These are phyloP conservation scores for Apolygus lucorum DNA, from an alignment of 1,140 invertebrate species.

Conservation along the genomic window DNA sequence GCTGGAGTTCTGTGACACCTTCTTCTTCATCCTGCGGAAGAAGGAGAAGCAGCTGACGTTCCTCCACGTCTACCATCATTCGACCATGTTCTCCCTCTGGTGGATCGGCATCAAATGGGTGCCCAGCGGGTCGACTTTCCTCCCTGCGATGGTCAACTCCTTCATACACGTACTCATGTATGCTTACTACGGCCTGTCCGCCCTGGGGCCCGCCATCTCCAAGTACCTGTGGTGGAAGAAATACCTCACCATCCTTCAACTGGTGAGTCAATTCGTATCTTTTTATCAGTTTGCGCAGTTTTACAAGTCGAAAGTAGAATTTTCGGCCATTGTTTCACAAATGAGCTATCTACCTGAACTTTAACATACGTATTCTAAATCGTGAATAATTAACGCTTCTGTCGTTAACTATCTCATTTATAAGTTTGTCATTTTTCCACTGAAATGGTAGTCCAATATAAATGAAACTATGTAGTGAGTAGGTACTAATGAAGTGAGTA, in stretches of 20 bases:
- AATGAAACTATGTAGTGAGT: too few relatives aligned
- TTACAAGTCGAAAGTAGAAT: too few relatives aligned
- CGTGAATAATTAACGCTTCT: too few relatives aligned
- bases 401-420: too few relatives aligned
- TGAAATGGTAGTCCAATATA: too few relatives aligned
- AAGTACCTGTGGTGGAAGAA: conserved; percentile 92
- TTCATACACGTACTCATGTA: conserved; percentile 88
- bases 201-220: conserved; percentile 65
- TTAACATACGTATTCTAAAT: too few relatives aligned
- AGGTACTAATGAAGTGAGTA: too few relatives aligned
- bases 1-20: conserved; percentile 86
- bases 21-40: conserved; percentile 83
- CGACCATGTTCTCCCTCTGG: conserved; percentile 85
- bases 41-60: conserved; percentile 82
- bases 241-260: conserved; percentile 77
- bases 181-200: conserved; percentile 77
- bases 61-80: conserved; percentile 85
- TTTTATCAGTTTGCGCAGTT: too few relatives aligned
- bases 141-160: conserved; percentile 84
- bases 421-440: too few relatives aligned
- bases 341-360: too few relatives aligned
- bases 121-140: conserved; percentile 80
- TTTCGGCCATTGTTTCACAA: too few relatives aligned
- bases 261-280: conserved; percentile 45
- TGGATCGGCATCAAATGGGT: conserved; percentile 97